phyloP scores from a whole-genome alignment of 2,797 vertebrate genomes.

The Danio kyathit region DNA sequence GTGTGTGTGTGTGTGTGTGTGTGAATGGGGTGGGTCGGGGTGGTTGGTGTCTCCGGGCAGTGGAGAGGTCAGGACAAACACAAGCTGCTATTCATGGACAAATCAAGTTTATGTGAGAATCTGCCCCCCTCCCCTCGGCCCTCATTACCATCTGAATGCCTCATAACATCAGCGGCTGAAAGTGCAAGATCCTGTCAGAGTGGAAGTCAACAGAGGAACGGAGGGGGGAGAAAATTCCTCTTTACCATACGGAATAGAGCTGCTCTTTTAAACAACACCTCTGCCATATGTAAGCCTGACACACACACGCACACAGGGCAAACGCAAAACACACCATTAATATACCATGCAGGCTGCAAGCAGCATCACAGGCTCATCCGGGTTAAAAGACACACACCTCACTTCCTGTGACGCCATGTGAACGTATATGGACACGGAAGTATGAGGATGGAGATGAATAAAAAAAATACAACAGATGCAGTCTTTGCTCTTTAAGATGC shows the following conservation, averaged over 20 bases:
- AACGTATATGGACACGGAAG: conserved; percentile 5
- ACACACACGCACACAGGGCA: conserved; percentile 46
- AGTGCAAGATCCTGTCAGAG: conserved; percentile 87
- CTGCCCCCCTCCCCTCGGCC: conserved; percentile 90
- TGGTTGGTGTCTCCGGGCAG: conserved; percentile 88
- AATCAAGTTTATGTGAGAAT: conserved; percentile 99
- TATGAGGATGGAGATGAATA: conserved; percentile 39
- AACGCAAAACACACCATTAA: conserved; percentile 30
- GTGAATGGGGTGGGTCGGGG: conserved; percentile 75
- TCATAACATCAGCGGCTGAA: conserved; percentile 92
- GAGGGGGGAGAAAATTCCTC: conserved; percentile 82
- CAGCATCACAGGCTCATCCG: conserved; percentile 45
- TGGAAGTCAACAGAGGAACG: conserved; percentile 86
- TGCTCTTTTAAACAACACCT: conserved; percentile 44
- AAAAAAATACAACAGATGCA: not conserved
- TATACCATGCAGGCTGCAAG: conserved; percentile 45
- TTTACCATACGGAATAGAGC: conserved; percentile 78
- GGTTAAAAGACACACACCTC: not conserved
- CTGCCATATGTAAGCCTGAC: conserved; percentile 58
- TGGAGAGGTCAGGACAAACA: conserved; percentile 93
- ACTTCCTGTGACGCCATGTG: conserved; percentile 47
- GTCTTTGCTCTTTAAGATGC: conserved; percentile 82
- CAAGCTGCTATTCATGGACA: conserved; percentile 96
- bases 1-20: conserved; percentile 87
- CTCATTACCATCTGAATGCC: conserved; percentile 99